Conservation (phyloP, 2,797 vertebrate species). For the Dermochelys coriacea region DNA sequence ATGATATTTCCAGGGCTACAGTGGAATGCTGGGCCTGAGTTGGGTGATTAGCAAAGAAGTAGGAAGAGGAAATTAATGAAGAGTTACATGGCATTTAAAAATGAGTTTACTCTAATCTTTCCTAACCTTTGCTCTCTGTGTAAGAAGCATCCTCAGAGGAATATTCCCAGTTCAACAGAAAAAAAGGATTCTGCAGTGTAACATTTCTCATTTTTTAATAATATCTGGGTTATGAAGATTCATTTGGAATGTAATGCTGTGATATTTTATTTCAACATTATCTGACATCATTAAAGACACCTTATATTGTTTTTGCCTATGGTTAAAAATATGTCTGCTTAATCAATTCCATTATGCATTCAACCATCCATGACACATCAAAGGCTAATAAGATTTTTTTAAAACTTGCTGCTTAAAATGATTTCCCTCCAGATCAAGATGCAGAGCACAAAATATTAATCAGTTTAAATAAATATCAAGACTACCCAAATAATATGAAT, state of each 20-base stretch:
- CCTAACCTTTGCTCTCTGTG: constrained; percentile 44
- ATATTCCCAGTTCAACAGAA: neutral
- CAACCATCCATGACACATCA: constrained; percentile 82
- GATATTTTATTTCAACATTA: constrained; percentile 66
- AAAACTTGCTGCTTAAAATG: constrained; percentile 83
- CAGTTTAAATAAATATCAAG: constrained; percentile 94
- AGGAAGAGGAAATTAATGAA: neutral
- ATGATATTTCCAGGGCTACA: neutral
- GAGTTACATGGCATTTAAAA: neutral
- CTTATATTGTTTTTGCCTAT: constrained; percentile 78
- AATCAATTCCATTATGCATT: constrained; percentile 78
- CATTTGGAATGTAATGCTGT: constrained; percentile 50
- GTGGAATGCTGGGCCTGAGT: neutral
- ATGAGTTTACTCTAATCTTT: constrained; percentile 31
- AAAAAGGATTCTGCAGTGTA: neutral
- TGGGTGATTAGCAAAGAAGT: neutral
- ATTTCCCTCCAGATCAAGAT: constrained; percentile 87
- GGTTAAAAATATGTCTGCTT: constrained; percentile 79
- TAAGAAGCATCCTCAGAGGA: constrained; percentile 23
- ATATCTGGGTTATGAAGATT: constrained; percentile 39
- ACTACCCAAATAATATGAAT: constrained; percentile 94
- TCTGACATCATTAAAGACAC: constrained; percentile 78
- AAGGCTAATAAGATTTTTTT: constrained; percentile 80
- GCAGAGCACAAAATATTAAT: constrained; percentile 92
- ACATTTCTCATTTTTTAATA: constrained; percentile 15